Evolutionary conservation across 2,113 vertebrate genomes (phyloP).

Genomic region (Aix galericulata): DNA sequence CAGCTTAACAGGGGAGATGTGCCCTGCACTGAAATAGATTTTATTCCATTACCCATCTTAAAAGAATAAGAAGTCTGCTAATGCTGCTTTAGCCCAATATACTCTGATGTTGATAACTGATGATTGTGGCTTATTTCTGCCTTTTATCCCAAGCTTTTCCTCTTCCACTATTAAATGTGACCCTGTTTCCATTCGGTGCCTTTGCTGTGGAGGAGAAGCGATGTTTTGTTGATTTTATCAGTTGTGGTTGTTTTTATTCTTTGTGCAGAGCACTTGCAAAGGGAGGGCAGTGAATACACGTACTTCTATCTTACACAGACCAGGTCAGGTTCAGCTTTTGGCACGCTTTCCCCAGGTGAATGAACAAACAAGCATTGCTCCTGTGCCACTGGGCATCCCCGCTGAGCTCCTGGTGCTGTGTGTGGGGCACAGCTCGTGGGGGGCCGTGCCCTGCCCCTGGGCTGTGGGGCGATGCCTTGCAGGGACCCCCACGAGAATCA

Average conservation of each 20-base stretch:
- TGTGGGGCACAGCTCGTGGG: fast-evolving
- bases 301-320: background rate
- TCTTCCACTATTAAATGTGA: slow-evolving; percentile 1
- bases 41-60: background rate
- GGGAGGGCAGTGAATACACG: background rate
- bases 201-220: background rate
- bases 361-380: background rate
- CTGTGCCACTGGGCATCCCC: fast-evolving
- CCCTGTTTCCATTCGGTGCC: slow-evolving; percentile 10
- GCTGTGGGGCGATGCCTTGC: background rate
- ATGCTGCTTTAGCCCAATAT: background rate
- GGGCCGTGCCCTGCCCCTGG: background rate
- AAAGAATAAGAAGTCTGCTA: background rate
- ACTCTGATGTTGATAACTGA: slow-evolving; percentile 17
- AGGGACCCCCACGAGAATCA: background rate
- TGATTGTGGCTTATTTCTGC: slow-evolving; percentile 18
- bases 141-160: slow-evolving; percentile 24
- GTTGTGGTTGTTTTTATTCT: background rate
- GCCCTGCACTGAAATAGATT: background rate
- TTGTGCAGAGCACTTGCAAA: background rate
- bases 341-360: fast-evolving
- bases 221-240: background rate
- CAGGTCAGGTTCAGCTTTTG: background rate
- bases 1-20: background rate
- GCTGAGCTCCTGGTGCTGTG: background rate